Evolutionary conservation across 2,113 vertebrate species (phyloP).

Genomic region (Oryzias melastigma): DNA sequence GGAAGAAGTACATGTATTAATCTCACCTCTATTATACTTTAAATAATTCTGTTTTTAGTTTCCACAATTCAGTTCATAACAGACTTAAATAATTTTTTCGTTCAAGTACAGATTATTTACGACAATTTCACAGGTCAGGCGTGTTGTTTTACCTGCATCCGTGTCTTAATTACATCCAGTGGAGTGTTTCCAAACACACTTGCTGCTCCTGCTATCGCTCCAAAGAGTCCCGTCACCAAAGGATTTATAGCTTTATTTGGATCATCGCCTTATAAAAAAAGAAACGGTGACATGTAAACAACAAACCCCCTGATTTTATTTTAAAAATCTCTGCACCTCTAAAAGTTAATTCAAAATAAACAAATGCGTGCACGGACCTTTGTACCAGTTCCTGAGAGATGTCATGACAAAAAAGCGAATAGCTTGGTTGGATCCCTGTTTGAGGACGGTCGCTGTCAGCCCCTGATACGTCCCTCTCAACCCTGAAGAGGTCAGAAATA

Average conservation of each 20-base stretch:
- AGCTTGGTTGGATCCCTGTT: constrained; percentile 96
- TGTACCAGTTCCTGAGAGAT: constrained; percentile 94
- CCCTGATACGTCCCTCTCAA: constrained; percentile 93
- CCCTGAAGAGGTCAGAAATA: constrained; percentile 68
- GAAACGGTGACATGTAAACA: not conserved
- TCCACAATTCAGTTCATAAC: too few species aligned
- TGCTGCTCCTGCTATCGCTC: constrained; percentile 87
- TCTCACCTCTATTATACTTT: too few species aligned
- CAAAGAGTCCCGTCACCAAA: constrained; percentile 85
- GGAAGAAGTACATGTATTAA: too few species aligned
- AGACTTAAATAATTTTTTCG: too few species aligned
- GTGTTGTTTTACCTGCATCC: constrained; percentile 86
- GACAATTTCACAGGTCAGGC: not conserved
- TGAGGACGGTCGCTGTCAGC: constrained; percentile 89
- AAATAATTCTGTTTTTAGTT: too few species aligned
- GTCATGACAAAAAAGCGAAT: constrained; percentile 97
- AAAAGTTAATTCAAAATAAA: not conserved
- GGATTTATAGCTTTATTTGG: constrained; percentile 88
- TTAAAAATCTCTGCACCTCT: not conserved
- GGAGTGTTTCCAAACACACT: constrained; percentile 97
- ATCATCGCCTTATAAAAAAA: constrained; percentile 79
- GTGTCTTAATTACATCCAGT: constrained; percentile 93
- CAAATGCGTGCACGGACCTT: constrained; percentile 75
- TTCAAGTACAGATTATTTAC: not conserved
- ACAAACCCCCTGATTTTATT: not conserved